A percentile compares a stretch with the other conserved stretches of the same genome.
Conservation (phyloP, 2,113 vertebrate genomes). For the Arvicanthis niloticus region DNA sequence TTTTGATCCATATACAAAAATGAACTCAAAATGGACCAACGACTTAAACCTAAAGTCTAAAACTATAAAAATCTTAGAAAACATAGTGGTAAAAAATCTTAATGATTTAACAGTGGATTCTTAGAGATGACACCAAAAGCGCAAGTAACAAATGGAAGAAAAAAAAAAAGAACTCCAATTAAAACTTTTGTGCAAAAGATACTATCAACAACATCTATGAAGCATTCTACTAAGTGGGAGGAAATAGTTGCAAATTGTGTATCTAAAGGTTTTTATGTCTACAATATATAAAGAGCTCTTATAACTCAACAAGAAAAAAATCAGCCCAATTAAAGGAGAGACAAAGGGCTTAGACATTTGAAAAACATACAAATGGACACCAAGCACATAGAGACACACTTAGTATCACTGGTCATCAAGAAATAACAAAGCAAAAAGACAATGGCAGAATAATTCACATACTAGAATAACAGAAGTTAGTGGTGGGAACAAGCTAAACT, state of each 20-base stretch:
- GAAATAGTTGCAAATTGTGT: background rate
- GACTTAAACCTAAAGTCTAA: background rate
- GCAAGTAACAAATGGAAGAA: background rate
- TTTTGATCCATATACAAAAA: background rate
- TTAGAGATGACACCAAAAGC: conserved; percentile 15
- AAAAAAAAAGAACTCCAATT: background rate
- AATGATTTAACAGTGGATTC: background rate
- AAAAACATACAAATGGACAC: background rate
- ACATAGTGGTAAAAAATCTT: background rate
- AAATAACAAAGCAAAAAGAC: background rate
- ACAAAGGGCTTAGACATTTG: background rate
- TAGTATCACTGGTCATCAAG: background rate
- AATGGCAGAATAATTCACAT: background rate
- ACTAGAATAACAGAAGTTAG: background rate
- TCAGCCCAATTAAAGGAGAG: background rate
- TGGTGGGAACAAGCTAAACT: background rate
- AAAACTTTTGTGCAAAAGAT: conserved; percentile 31
- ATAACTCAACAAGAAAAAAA: conserved; percentile 33
- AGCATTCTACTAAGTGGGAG: background rate
- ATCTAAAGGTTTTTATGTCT: background rate
- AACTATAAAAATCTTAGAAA: background rate
- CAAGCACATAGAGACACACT: background rate
- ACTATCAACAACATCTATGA: background rate
- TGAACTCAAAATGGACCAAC: background rate
- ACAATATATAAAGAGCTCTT: background rate